Evolutionary conservation across 2,113 vertebrate species (phyloP), one percentile per base, ranked within the genome.

Genomic region (Pseudois nayaur): DNA sequence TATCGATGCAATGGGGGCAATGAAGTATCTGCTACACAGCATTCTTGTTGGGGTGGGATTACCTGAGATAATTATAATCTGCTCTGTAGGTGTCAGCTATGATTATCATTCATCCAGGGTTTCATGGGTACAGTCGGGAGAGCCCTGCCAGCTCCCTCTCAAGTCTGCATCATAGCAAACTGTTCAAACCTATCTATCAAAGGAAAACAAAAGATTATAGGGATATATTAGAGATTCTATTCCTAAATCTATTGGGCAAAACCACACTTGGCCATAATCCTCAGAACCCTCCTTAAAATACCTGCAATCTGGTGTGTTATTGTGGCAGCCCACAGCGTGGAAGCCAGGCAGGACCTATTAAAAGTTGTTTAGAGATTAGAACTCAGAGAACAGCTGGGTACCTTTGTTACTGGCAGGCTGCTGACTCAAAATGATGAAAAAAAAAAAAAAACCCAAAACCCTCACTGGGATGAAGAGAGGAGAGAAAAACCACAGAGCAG

Each of bases 201-300:
- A 97, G 82, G 62, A 93, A 97, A 96, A 94, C 94, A 92, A 67
- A 94, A 91, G 29, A 59, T 87, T 87, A 74, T 19, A 88, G 90
- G 11, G n/a, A 95, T 0, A 88, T 85, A 95, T 45, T 92, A 96
- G 29, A 3, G 7, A 50, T 90, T 98, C 79, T 98, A 54, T 93
- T 94, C 71, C 97, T 95, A 98, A 82, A 98, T 62, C 17, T 3
- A 14, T 57, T 95, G 60, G 76, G 36, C 23, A 98, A 98, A 96
- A 6, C 17, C 25, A 31, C 29, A 83, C 81, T 50, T 96, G 74
- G 83, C 4, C 79, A 15, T 74, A 97, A 98, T 94, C 57, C 60
- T 94, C 83, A 12, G 54, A 95, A 95, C 87, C 43, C 27, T 52
- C 64, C 93, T 89, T 48, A 98, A 88, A 93, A 92, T 97, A 96